phyloP scores from a whole-genome alignment of 2,113 vertebrate species.

The Paradoxurus hermaphroditus region DNA sequence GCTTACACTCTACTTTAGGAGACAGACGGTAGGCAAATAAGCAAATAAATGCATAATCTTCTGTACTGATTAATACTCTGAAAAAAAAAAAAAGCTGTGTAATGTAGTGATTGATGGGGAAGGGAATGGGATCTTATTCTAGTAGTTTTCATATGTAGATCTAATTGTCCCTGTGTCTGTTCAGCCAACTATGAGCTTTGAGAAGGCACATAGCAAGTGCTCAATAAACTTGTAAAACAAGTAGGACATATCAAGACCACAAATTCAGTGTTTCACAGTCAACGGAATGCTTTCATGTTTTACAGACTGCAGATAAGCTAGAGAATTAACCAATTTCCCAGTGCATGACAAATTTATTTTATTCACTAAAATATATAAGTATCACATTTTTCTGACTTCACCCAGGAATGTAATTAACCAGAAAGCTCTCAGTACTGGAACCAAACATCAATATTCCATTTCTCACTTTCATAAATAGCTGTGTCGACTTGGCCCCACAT shows the following conservation, averaged over 20 bases:
- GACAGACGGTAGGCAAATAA: neutral
- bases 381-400: constrained; percentile 73
- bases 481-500: constrained; percentile 70
- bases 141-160: neutral
- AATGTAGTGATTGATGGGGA: neutral
- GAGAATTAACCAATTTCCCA: constrained; percentile 56
- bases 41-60: neutral
- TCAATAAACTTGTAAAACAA: neutral
- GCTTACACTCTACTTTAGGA: neutral
- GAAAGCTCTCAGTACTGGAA: constrained; percentile 66
- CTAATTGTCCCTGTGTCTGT: neutral
- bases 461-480: constrained; percentile 77
- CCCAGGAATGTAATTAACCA: constrained; percentile 78
- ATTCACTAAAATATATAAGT: constrained; percentile 62
- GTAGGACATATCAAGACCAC: neutral
- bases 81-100: neutral
- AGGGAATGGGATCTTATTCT: neutral
- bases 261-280: constrained; percentile 55
- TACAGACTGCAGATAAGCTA: constrained; percentile 41
- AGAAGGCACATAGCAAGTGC: neutral
- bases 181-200: neutral
- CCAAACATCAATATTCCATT: constrained; percentile 78
- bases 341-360: constrained; percentile 58
- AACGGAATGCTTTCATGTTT: constrained; percentile 28
- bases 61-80: neutral